Evolutionary conservation across 2,888 invertebrate genomes (phyloP).

Genomic region (Hofmannophila pseudospretella): DNA sequence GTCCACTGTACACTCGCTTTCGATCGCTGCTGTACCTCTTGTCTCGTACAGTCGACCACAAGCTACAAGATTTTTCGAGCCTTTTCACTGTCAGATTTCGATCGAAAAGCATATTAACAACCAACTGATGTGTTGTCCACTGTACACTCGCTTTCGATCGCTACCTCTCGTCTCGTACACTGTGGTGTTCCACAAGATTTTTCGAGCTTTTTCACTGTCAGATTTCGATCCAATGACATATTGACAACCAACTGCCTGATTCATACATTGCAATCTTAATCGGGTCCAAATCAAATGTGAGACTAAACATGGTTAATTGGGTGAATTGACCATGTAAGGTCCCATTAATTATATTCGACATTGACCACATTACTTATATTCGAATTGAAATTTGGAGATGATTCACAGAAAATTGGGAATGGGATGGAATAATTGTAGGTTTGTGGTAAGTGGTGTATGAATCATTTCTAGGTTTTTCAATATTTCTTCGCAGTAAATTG

Average conservation of each 20-base stretch:
- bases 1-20: too few relatives aligned
- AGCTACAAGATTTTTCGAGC: too few relatives aligned
- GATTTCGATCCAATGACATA: not conserved
- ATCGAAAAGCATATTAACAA: conserved; percentile 1
- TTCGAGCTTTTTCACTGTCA: too few relatives aligned
- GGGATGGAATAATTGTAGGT: not conserved
- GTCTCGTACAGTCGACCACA: conserved; percentile 10
- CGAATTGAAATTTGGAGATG: conserved; percentile 22
- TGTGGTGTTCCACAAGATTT: conserved; percentile 6
- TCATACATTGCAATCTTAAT: conserved; percentile 37
- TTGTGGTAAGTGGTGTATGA: too few relatives aligned
- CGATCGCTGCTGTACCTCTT: conserved; percentile 19
- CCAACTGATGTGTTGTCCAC: too few relatives aligned
- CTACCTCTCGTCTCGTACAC: conserved; percentile 16
- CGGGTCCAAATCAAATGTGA: conserved; percentile 21
- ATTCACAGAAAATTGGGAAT: conserved; percentile 23
- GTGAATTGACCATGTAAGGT: conserved; percentile 50
- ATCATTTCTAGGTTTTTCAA: too few relatives aligned
- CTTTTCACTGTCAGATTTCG: too few relatives aligned
- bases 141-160: too few relatives aligned
- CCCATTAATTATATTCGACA: conserved; percentile 38
- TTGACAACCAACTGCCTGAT: conserved; percentile 25
- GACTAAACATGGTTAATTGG: conserved; percentile 51
- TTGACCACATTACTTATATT: conserved; percentile 15
- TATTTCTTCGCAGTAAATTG: too few relatives aligned